Base-by-base conservation (phyloP, 1,140 invertebrate species). In the Dendrolimus punctatus region DNA sequence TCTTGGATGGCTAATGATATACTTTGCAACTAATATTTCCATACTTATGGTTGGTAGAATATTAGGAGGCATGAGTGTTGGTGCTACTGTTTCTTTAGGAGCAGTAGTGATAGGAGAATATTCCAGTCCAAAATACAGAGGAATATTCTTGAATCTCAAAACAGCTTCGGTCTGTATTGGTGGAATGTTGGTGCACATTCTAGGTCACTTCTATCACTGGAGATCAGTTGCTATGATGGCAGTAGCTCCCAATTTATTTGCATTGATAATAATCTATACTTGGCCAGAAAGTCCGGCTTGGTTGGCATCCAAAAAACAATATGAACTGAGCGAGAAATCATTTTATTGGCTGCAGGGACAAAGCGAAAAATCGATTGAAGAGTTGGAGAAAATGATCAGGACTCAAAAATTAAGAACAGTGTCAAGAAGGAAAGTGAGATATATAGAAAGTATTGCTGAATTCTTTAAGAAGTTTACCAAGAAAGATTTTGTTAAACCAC, bases 231-330 rank as follows among this genome's bases (percentile, higher is more conserved):
- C 81, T 5, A 39, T 83, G 5, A 38, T 68, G 5, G 60, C 57
- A 4, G 6, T 76, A 9, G 36, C 73, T 0, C 76, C 75, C 0
- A 52, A 66, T 53, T 10, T 71, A 2, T 1, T 66, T 4, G 52
- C 71, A 4, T 45, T 81, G 2, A 8, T 65, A 0, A 73, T 76
- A 8, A 62, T 68, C 4, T 65, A 46, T 5, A 80, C 75, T 1
- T 83, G 76, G 80, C 78, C 75, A 2, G 78, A 85, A 53, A 85
- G 78, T 40, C 78, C 81, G 0, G 61, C 70, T 0, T 83, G 76
- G 76, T 57, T 81, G 8, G 71, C 68, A 2, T 68, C 68, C 0
- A 75, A 64, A 42, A 64, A 66, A 39, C 40, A 68, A 50, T 79
- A 64, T 41, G 66, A 75, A 37, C 55, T 63, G 44, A 68, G 75